phyloP scores from a whole-genome alignment of 2,113 vertebrate genomes.

The Acanthisitta chloris region DNA sequence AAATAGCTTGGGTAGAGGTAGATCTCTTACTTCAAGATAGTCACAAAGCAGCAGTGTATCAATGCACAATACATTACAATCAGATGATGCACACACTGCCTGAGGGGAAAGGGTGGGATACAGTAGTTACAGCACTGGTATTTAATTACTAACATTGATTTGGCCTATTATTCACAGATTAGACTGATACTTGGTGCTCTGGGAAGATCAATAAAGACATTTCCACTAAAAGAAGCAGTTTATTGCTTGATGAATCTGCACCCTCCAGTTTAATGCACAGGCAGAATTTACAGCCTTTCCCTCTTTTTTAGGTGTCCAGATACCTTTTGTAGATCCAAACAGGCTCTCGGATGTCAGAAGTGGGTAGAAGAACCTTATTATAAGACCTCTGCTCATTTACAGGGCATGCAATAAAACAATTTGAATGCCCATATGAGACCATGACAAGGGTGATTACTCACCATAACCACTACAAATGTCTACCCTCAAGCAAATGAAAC shows the following conservation, averaged over 20 bases:
- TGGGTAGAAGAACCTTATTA: background rate
- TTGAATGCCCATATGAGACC: slow-evolving; percentile 16
- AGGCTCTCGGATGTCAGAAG: background rate
- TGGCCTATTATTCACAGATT: background rate
- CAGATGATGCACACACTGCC: background rate
- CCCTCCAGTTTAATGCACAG: background rate
- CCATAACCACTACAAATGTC: slow-evolving; percentile 9
- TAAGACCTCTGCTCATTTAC: slow-evolving; percentile 4
- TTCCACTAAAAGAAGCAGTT: background rate
- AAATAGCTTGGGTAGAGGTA: background rate
- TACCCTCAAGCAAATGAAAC: slow-evolving; percentile 19
- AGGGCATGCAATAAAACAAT: background rate
- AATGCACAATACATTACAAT: background rate
- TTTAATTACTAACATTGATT: slow-evolving; percentile 15
- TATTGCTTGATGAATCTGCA: background rate
- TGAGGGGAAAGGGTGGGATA: background rate
- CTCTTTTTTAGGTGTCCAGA: background rate
- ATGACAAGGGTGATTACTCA: slow-evolving; percentile 38
- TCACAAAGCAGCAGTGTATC: background rate
- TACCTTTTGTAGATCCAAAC: background rate
- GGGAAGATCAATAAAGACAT: background rate
- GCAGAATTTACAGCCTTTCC: background rate
- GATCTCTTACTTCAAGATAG: background rate
- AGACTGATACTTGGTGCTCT: background rate
- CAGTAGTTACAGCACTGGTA: background rate